Conservation (phyloP, 2,888 invertebrate genomes). For the Xestia sexstrigata region DNA sequence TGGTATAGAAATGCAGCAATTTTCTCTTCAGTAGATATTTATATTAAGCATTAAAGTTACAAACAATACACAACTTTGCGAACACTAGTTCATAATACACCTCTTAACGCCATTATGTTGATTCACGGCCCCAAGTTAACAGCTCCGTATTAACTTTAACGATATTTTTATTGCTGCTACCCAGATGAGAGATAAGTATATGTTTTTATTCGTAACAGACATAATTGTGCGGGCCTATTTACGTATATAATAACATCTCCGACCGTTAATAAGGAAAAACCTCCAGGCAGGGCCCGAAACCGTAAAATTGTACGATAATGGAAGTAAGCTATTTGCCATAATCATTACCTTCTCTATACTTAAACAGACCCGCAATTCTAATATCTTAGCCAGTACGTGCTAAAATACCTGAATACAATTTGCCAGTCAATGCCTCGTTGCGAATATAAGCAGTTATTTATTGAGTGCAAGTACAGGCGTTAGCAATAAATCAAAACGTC, state of each 20-base stretch:
- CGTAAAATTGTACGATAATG: slow-evolving; percentile 68
- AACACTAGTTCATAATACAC: slow-evolving; percentile 33
- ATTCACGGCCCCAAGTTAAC: slow-evolving; percentile 27
- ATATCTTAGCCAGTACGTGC: slow-evolving; percentile 53
- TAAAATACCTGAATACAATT: slow-evolving; percentile 60
- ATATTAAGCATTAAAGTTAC: neutral
- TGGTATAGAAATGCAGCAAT: neutral
- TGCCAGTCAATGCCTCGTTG: slow-evolving; percentile 52
- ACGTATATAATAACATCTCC: slow-evolving; percentile 57
- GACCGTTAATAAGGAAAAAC: slow-evolving; percentile 65
- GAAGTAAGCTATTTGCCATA: slow-evolving; percentile 48
- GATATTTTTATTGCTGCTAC: slow-evolving; percentile 54
- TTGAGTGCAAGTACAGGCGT: slow-evolving; percentile 72
- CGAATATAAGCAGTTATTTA: slow-evolving; percentile 71
- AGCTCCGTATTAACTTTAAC: slow-evolving; percentile 44
- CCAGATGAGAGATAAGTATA: slow-evolving; percentile 46
- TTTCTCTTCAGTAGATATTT: neutral
- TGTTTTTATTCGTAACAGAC: slow-evolving; percentile 51
- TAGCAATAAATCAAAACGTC: slow-evolving; percentile 75
- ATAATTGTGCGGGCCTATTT: slow-evolving; percentile 57
- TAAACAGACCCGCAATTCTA: slow-evolving; percentile 42
- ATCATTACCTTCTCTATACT: slow-evolving; percentile 58
- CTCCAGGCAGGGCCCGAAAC: slow-evolving; percentile 41
- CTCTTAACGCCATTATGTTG: slow-evolving; percentile 19
- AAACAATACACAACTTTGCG: slow-evolving; percentile 21